Evolutionary conservation across 2,888 invertebrate genomes (phyloP).

Genomic region (Nowickia ferox): DNA sequence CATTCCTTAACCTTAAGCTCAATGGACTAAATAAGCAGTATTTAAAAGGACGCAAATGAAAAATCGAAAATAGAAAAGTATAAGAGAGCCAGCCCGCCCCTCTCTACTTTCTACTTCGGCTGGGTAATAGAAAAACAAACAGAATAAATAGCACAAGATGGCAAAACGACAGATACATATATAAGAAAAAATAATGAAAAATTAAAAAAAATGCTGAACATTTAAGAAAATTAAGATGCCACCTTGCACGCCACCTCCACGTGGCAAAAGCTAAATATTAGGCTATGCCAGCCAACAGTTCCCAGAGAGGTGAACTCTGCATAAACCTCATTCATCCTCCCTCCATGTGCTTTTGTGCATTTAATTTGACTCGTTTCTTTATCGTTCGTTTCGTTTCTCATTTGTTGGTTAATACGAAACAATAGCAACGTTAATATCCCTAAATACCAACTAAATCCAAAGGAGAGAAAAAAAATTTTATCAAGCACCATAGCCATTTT

Average conservation of each 20-base stretch:
- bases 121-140: background rate
- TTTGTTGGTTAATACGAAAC: conserved; percentile 59
- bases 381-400: conserved; percentile 16
- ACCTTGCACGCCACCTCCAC: conserved; percentile 1
- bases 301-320: background rate
- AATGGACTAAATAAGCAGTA: conserved; percentile 70
- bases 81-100: conserved; percentile 1
- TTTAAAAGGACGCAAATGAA: conserved; percentile 69
- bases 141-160: conserved; percentile 24
- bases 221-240: conserved; percentile 57
- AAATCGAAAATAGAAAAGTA: conserved; percentile 62
- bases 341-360: background rate
- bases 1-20: conserved; percentile 72
- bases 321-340: conserved; percentile 1
- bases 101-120: conserved; percentile 8
- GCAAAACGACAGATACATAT: background rate
- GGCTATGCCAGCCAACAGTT: background rate
- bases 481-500: conserved; percentile 2
- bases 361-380: conserved; percentile 42
- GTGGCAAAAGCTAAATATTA: conserved; percentile 28
- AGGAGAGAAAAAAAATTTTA: conserved; percentile 18
- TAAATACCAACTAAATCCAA: conserved; percentile 64
- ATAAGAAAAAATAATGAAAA: background rate
- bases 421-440: conserved; percentile 69
- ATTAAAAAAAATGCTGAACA: conserved; percentile 32